These are phyloP conservation scores for Eolophus roseicapilla DNA, from an alignment of 2,113 vertebrate genomes.

Conservation along the genomic window DNA sequence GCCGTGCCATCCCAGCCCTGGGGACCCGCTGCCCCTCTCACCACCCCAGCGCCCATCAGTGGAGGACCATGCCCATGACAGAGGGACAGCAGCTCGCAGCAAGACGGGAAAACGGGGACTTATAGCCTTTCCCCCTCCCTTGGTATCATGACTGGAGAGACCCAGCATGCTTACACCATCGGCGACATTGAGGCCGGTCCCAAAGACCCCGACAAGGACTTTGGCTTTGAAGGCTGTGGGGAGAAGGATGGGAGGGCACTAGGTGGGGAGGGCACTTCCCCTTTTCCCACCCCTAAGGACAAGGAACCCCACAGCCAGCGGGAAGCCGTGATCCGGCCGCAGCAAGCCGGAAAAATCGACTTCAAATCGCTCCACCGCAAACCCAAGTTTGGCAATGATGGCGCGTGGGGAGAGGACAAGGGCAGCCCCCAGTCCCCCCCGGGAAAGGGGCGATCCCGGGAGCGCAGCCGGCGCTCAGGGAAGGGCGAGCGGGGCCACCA, in stretches of 20 bases:
- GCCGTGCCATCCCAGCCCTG: not conserved
- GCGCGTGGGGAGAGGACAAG: slow-evolving; percentile 80
- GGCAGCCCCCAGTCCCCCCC: slow-evolving; percentile 78
- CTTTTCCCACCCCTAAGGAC: slow-evolving; percentile 72
- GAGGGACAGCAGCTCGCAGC: slow-evolving; percentile 59
- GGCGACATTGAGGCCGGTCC: slow-evolving; percentile 75
- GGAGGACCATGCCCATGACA: slow-evolving; percentile 75
- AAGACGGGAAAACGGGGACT: slow-evolving; percentile 74
- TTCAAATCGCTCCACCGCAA: slow-evolving; percentile 84
- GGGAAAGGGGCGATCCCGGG: slow-evolving; percentile 78
- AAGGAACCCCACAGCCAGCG: slow-evolving; percentile 82
- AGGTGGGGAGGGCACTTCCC: slow-evolving; percentile 58
- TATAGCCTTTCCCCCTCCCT: slow-evolving; percentile 39
- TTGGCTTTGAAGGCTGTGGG: slow-evolving; percentile 75
- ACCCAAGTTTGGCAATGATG: slow-evolving; percentile 76
- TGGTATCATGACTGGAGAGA: slow-evolving; percentile 89
- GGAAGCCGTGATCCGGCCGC: slow-evolving; percentile 87
- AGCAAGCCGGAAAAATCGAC: slow-evolving; percentile 85
- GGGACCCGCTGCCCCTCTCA: not conserved
- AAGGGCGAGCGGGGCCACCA: slow-evolving; percentile 83
- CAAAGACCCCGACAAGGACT: slow-evolving; percentile 79
- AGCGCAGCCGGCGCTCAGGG: slow-evolving; percentile 76
- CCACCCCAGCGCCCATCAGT: not conserved
- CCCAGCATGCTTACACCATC: slow-evolving; percentile 81
- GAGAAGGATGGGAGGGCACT: slow-evolving; percentile 67